Conservation (phyloP, 1,140 invertebrate genomes). For the Stegodyphus dumicola region DNA sequence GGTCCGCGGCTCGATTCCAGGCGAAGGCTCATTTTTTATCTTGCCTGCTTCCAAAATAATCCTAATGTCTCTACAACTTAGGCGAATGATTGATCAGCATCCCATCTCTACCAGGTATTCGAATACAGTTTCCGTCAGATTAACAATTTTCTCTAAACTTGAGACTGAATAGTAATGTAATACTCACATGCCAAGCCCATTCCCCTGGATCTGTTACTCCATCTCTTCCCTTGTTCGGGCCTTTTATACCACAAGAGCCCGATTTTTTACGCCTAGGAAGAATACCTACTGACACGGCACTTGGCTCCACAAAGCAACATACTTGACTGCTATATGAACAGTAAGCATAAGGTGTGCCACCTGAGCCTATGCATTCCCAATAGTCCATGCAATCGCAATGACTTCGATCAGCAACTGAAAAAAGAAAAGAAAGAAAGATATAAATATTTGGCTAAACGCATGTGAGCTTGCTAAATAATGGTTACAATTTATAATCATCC, state of each 20-base stretch:
- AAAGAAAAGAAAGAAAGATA: not conserved
- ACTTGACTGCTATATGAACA: slow-evolving; percentile 68
- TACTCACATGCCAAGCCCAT: slow-evolving; percentile 72
- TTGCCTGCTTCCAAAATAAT: too few species aligned
- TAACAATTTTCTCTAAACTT: too few species aligned
- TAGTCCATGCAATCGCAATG: slow-evolving; percentile 70
- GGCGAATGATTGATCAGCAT: too few species aligned
- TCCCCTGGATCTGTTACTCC: slow-evolving; percentile 68
- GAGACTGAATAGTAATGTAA: not conserved
- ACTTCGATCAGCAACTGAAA: slow-evolving; percentile 18
- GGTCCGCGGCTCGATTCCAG: too few species aligned
- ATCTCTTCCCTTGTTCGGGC: slow-evolving; percentile 65
- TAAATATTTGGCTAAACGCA: too few species aligned
- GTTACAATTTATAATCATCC: too few species aligned
- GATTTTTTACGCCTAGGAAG: slow-evolving; percentile 35
- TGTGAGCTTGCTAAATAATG: too few species aligned
- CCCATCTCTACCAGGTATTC: too few species aligned
- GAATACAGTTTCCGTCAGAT: too few species aligned
- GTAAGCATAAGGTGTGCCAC: slow-evolving; percentile 69
- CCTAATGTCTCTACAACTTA: too few species aligned
- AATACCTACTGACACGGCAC: slow-evolving; percentile 38
- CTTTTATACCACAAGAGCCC: slow-evolving; percentile 66
- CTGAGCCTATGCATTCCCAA: slow-evolving; percentile 69
- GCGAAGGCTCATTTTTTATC: too few species aligned
- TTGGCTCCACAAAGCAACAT: slow-evolving; percentile 56